These are phyloP conservation scores for Netelia melanura DNA, from an alignment of 2,888 invertebrate genomes.

Conservation along the genomic window DNA sequence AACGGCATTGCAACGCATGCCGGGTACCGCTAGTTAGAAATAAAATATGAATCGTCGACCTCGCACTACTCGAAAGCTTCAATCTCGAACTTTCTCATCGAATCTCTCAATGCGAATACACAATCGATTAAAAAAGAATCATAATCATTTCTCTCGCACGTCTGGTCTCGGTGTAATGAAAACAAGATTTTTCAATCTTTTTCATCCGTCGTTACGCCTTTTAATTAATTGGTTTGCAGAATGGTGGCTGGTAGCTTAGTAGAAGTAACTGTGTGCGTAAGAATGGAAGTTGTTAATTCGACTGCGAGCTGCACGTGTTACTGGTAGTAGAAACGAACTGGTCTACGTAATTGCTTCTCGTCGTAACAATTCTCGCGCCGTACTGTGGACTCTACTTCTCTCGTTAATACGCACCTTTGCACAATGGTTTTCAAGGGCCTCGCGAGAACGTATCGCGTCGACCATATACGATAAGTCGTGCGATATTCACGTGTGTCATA, in stretches of 20 bases:
- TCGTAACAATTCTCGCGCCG: neutral
- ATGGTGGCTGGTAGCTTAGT: neutral
- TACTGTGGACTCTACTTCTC: neutral
- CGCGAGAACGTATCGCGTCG: neutral
- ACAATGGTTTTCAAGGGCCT: constrained; percentile 36
- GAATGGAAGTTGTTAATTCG: constrained; percentile 4
- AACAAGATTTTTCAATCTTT: neutral
- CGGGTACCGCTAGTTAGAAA: no score
- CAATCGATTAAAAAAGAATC: neutral
- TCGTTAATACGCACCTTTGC: constrained; percentile 19
- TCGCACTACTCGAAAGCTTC: neutral
- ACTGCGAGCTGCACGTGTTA: constrained; percentile 1
- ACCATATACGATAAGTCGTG: constrained; percentile 1
- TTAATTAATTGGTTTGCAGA: constrained; percentile 9
- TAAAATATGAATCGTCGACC: neutral
- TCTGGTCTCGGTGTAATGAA: neutral
- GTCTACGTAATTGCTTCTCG: constrained; percentile 21
- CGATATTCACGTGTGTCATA: constrained; percentile 21
- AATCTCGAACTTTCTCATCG: neutral
- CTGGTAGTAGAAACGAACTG: neutral
- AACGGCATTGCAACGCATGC: no score
- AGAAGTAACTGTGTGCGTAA: neutral
- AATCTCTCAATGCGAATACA: neutral
- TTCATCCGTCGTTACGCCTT: neutral
- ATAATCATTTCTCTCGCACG: neutral